Base-by-base conservation (phyloP, 1,140 invertebrate genomes). In the Anastrepha obliqua region DNA sequence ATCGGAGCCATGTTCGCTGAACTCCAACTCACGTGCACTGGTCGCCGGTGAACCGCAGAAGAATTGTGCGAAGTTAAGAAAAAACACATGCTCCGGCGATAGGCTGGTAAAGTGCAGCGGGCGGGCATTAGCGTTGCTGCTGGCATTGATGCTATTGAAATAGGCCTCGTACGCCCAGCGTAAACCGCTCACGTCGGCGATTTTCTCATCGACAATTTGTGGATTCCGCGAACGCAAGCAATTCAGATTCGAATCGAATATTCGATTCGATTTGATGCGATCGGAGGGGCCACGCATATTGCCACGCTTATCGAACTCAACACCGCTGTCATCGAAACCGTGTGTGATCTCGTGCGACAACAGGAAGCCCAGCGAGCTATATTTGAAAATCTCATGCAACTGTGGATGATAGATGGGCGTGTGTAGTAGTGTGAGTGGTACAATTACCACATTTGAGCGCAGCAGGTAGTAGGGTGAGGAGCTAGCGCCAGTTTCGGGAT, bases 61-160 rank as follows among this genome's bases (percentile, higher is more conserved):
- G 64, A 92, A 91, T 51, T 92, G 91, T 0, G 91, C 91, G 81
- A 91, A 15, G 64, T 91, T 92, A 0, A 92, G 86, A 42, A 92
- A 92, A 60, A 92, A 92, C 0, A 92, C 39, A 15, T 91, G 74
- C 67, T 88, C 85, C 64, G 88, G 78, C 0, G 88, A 5, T n/a
- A 90, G 85, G 5, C 44, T 85, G 0, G 29, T 70, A 42, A 74
- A 86, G 78, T 87, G 59, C 15, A 81, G 51, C 0, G 44, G 51
- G 8, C 55, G 51, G 3, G 5, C 44, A 74, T 87, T 87, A 17
- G 74, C 42, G 2, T 55, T 65, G 29, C 29, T 17, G 81, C 47
- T 5, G 85, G 7, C 65, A 62, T 11, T 2, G 47, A 47, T 20
- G 7, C 44, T 44, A 4, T 58, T n/a, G 11, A 91, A 90, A 78